Conservation (phyloP, 1,140 invertebrate species). For the Metopolophium dirhodum region DNA sequence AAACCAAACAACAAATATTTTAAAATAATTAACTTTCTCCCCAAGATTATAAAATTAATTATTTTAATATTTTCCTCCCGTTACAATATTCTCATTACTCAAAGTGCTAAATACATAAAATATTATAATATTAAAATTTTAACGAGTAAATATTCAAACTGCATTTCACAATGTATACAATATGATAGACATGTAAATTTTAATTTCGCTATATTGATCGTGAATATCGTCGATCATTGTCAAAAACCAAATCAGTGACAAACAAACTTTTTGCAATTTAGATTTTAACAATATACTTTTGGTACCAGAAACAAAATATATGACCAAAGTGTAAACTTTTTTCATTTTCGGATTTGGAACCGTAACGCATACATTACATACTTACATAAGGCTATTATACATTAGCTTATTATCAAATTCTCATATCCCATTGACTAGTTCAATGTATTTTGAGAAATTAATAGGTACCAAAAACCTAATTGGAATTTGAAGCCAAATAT, state of each 20-base stretch:
- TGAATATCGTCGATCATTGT: slow-evolving; percentile 46
- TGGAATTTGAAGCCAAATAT: neutral
- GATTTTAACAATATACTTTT: neutral
- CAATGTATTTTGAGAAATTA: neutral
- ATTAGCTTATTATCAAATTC: neutral
- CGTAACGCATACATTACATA: slow-evolving; percentile 20
- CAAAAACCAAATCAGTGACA: slow-evolving; percentile 9
- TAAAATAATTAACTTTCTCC: no score
- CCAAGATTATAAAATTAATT: no score
- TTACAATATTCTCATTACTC: neutral
- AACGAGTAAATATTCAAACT: neutral
- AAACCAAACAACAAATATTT: no score
- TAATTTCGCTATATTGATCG: neutral
- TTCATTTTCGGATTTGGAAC: slow-evolving; percentile 20
- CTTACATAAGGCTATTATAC: neutral
- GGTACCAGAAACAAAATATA: slow-evolving; percentile 9
- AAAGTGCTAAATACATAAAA: neutral
- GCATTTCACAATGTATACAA: neutral
- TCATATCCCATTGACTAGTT: neutral
- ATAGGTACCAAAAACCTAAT: neutral
- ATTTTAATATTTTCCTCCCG: no score
- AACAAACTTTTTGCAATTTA: slow-evolving; percentile 54
- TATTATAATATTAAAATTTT: neutral
- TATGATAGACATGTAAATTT: neutral
- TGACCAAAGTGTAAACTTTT: slow-evolving; percentile 20